phyloP scores from a whole-genome alignment of 1,140 invertebrate genomes.

The Drosophila kohkoa region DNA sequence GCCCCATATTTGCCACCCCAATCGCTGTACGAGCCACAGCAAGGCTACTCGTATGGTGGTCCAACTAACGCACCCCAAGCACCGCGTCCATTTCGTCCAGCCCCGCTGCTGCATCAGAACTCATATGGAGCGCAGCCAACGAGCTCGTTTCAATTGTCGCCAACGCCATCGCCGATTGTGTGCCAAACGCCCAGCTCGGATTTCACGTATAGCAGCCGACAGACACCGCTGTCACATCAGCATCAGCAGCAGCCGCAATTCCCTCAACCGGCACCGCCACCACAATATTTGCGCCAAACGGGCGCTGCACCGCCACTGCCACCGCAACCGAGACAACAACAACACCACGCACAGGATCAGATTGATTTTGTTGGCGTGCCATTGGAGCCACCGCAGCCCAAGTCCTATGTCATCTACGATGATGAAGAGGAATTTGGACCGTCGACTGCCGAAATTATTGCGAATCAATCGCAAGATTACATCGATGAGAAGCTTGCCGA shows the following conservation, averaged over 20 bases:
- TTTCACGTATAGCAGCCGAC: conserved; percentile 77
- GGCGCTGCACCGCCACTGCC: conserved; percentile 64
- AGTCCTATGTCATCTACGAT: conserved; percentile 86
- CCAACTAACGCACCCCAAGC: conserved; percentile 43
- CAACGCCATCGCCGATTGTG: conserved; percentile 82
- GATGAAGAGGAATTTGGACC: conserved; percentile 90
- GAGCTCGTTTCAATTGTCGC: conserved; percentile 84
- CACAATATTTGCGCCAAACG: conserved; percentile 60
- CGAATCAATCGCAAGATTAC: conserved; percentile 96
- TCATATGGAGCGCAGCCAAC: conserved; percentile 72
- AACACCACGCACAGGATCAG: conserved; percentile 77
- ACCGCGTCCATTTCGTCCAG: conserved; percentile 66
- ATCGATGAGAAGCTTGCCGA: conserved; percentile 96
- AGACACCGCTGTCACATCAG: conserved; percentile 76
- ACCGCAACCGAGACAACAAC: conserved; percentile 72
- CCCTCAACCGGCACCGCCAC: conserved; percentile 55
- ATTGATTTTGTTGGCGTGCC: conserved; percentile 87
- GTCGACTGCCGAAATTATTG: conserved; percentile 95
- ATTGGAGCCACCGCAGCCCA: conserved; percentile 88
- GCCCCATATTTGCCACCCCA: conserved; percentile 61
- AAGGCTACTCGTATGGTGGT: conserved; percentile 36
- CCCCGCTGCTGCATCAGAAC: conserved; percentile 74
- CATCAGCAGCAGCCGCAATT: conserved; percentile 55
- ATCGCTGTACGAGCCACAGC: conserved; percentile 37
- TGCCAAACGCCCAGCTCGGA: conserved; percentile 81